These are phyloP conservation scores for Xiphophorus birchmanni DNA, from an alignment of 2,797 vertebrate genomes.

Conservation along the genomic window DNA sequence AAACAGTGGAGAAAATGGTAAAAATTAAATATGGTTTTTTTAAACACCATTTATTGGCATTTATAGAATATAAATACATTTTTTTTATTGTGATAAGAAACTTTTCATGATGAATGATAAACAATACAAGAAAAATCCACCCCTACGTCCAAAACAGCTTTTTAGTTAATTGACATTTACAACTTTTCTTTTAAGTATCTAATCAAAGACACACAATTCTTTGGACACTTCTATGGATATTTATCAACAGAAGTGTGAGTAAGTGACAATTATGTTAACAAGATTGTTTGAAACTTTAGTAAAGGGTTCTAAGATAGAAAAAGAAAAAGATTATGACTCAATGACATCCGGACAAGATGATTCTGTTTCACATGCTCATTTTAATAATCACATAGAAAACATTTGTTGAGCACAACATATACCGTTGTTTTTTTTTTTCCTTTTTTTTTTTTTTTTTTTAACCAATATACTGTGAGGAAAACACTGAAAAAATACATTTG, in stretches of 20 bases:
- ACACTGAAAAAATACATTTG: slow-evolving; percentile 86
- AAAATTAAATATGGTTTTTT: too few relatives aligned
- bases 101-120: too few relatives aligned
- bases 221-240: not conserved
- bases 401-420: slow-evolving; percentile 90
- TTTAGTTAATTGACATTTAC: not conserved
- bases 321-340: not conserved
- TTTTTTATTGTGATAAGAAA: too few relatives aligned
- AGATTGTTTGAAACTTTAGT: not conserved
- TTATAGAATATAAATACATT: too few relatives aligned
- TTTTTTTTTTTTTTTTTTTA: slow-evolving; percentile 51
- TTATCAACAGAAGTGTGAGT: not conserved
- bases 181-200: not conserved
- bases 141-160: too few relatives aligned
- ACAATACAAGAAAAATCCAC: too few relatives aligned
- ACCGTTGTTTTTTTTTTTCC: slow-evolving; percentile 58
- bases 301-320: not conserved
- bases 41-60: too few relatives aligned
- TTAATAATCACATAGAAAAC: slow-evolving; percentile 97
- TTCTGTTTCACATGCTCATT: slow-evolving; percentile 87
- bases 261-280: too few relatives aligned
- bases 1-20: too few relatives aligned
- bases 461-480: slow-evolving; percentile 87
- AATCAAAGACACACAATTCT: not conserved
- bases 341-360: slow-evolving; percentile 17